These are phyloP conservation scores for Morpho helenor DNA, from an alignment of 2,888 invertebrate genomes.

Conservation along the genomic window DNA sequence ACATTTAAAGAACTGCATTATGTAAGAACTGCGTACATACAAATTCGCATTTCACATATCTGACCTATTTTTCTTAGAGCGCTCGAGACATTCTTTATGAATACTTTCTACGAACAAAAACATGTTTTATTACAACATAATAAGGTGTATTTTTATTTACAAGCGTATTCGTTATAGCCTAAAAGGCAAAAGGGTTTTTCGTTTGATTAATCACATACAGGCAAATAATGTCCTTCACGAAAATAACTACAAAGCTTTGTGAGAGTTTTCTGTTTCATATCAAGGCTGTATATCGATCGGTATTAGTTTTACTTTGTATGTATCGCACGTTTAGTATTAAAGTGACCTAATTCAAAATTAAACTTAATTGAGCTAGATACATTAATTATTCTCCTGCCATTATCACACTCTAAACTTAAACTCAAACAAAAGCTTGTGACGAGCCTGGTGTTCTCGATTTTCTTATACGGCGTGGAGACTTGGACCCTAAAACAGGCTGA, in stretches of 20 bases:
- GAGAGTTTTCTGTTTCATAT: slow-evolving; percentile 1
- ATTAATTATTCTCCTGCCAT: too few relatives aligned
- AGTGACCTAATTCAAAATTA: too few relatives aligned
- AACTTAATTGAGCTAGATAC: too few relatives aligned
- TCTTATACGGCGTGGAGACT: too few relatives aligned
- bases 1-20: too few relatives aligned
- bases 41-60: slow-evolving; percentile 27
- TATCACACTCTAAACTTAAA: too few relatives aligned
- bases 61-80: slow-evolving; percentile 40
- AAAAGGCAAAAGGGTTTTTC: slow-evolving; percentile 41
- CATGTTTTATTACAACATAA: slow-evolving; percentile 10
- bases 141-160: slow-evolving; percentile 19
- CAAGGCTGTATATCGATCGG: not conserved
- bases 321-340: too few relatives aligned
- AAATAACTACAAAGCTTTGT: slow-evolving; percentile 28
- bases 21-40: not conserved
- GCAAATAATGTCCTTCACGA: slow-evolving; percentile 35
- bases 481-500: too few relatives aligned
- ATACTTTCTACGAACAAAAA: slow-evolving; percentile 10
- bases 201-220: slow-evolving; percentile 52
- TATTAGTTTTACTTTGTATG: too few relatives aligned
- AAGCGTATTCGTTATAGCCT: slow-evolving; percentile 21
- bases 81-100: slow-evolving; percentile 32
- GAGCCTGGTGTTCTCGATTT: too few relatives aligned
- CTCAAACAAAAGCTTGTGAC: too few relatives aligned